Conservation (phyloP, 2,888 invertebrate genomes). For the Strigamia crassipes region DNA sequence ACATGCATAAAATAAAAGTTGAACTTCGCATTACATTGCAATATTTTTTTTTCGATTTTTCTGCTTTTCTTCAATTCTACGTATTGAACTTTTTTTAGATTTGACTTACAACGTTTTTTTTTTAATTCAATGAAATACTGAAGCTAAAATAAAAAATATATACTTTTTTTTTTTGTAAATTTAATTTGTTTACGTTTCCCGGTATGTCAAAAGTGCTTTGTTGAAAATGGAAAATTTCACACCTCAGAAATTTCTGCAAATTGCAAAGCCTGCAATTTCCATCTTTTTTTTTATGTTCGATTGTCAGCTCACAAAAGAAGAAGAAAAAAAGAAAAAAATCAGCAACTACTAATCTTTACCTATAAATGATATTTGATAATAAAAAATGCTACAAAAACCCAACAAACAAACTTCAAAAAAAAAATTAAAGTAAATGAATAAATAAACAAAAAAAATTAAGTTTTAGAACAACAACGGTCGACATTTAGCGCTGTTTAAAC, state of each 20-base stretch:
- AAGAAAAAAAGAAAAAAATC: too few species aligned
- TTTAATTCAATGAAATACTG: background rate
- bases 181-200: too few species aligned
- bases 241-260: background rate
- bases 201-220: too few species aligned
- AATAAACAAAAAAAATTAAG: background rate
- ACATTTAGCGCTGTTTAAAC: background rate
- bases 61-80: background rate
- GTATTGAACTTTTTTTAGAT: background rate
- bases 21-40: background rate
- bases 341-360: background rate
- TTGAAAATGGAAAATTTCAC: background rate
- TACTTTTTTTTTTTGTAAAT: too few species aligned
- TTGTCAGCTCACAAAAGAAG: too few species aligned
- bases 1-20: slow-evolving; percentile 4
- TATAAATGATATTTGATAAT: background rate
- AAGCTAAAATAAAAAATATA: background rate
- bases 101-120: background rate
- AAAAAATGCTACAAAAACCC: background rate
- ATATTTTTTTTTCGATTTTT: background rate
- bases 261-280: too few species aligned
- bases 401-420: background rate
- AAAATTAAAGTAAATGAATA: background rate
- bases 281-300: too few species aligned
- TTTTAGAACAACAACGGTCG: background rate